A percentile compares a stretch with the other conserved stretches of the same genome.
phyloP scores from a whole-genome alignment of 2,113 vertebrate genomes.

The Xerus inauris region DNA sequence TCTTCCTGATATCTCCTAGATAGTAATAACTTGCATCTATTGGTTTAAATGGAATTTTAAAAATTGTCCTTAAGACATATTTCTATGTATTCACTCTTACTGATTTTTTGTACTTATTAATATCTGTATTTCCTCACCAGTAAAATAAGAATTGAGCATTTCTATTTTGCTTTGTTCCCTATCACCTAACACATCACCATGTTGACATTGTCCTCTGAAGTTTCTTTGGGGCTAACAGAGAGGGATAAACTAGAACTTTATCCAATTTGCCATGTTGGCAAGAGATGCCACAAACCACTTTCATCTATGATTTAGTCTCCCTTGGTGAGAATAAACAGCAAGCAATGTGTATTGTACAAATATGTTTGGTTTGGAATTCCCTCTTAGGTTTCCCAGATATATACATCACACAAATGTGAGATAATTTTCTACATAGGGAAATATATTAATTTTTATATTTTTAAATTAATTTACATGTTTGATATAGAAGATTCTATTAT shows the following conservation, averaged over 20 bases:
- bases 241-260: not conserved
- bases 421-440: not conserved
- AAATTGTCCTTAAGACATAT: not conserved
- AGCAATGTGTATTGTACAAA: not conserved
- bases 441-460: conserved; percentile 18
- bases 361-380: not conserved
- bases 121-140: not conserved
- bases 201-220: not conserved
- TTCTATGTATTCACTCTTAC: not conserved
- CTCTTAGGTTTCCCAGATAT: not conserved
- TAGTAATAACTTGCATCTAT: not conserved
- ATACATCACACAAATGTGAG: not conserved
- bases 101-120: not conserved
- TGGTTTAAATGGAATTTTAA: not conserved
- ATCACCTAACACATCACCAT: not conserved
- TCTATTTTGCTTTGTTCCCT: not conserved
- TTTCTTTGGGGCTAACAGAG: not conserved
- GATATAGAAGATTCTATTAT: not conserved
- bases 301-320: not conserved
- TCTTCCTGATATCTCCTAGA: not conserved
- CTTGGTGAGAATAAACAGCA: not conserved
- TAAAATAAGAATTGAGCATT: not conserved
- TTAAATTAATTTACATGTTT: not conserved
- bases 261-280: not conserved
- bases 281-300: not conserved